Conservation (phyloP, 2,888 invertebrate species). For the Saturnia pavonia region DNA sequence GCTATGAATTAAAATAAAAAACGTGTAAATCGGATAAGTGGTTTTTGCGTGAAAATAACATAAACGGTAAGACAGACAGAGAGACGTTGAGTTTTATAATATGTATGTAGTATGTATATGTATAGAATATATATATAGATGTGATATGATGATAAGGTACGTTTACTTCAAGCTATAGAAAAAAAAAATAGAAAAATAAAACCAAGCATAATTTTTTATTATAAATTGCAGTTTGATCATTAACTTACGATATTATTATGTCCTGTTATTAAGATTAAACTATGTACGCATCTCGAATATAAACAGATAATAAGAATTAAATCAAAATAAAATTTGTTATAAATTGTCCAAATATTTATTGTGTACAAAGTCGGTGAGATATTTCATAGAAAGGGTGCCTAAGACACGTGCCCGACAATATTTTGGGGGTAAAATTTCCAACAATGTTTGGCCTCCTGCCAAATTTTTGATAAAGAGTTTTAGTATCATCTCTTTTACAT, state of each 20-base stretch:
- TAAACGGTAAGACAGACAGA: too few species aligned
- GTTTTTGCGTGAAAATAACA: too few species aligned
- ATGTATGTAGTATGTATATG: too few species aligned
- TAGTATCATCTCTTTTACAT: conserved; percentile 14
- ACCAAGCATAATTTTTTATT: background rate
- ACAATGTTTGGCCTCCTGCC: conserved; percentile 37
- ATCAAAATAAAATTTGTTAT: conserved; percentile 45
- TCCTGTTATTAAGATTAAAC: background rate
- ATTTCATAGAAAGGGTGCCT: conserved; percentile 61
- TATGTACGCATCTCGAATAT: background rate
- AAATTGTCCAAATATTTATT: conserved; percentile 75
- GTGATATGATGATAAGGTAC: too few species aligned
- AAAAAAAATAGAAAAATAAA: too few species aligned
- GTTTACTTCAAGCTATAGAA: too few species aligned
- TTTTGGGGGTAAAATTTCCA: conserved; percentile 52
- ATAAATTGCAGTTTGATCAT: background rate
- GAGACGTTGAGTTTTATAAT: too few species aligned
- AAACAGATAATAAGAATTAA: background rate
- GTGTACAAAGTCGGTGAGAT: conserved; percentile 48
- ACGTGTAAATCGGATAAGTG: too few species aligned
- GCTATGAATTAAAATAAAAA: too few species aligned
- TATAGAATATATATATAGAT: too few species aligned
- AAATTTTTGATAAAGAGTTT: conserved; percentile 18
- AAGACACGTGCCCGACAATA: conserved; percentile 60
- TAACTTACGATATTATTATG: background rate